A percentile compares a stretch with the other conserved stretches of the same genome.
These are phyloP conservation scores for Patagioenas fasciata DNA, from an alignment of 2,113 vertebrate genomes.

Conservation along the genomic window DNA sequence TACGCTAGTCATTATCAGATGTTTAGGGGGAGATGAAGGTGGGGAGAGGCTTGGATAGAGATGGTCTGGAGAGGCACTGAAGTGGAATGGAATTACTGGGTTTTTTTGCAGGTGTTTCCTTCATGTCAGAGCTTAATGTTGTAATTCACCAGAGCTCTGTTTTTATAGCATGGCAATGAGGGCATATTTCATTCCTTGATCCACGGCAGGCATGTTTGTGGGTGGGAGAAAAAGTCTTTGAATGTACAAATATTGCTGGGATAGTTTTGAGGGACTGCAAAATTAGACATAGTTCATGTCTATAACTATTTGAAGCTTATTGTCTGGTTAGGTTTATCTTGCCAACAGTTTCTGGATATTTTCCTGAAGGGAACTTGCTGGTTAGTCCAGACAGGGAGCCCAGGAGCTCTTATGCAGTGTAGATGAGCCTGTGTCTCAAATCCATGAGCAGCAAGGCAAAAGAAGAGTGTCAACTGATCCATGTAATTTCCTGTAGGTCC, in stretches of 20 bases:
- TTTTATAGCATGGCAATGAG: rapidly evolving
- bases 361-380: neutral
- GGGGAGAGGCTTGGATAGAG: neutral
- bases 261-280: neutral
- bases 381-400: neutral
- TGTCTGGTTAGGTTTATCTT: neutral
- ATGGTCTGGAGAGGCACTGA: neutral
- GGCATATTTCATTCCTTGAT: neutral
- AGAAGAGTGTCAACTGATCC: neutral
- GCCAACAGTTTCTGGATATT: neutral
- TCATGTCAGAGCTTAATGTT: neutral
- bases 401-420: neutral
- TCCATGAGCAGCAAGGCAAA: neutral
- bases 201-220: neutral
- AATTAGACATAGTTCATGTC: neutral
- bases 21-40: neutral
- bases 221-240: neutral
- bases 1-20: neutral
- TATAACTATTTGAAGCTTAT: neutral
- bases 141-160: neutral
- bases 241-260: neutral
- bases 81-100: neutral
- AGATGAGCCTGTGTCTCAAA: neutral
- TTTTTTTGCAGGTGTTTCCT: neutral
- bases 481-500: neutral